These are phyloP conservation scores for Megamerina dolium DNA, from an alignment of 2,888 invertebrate species.

Conservation along the genomic window DNA sequence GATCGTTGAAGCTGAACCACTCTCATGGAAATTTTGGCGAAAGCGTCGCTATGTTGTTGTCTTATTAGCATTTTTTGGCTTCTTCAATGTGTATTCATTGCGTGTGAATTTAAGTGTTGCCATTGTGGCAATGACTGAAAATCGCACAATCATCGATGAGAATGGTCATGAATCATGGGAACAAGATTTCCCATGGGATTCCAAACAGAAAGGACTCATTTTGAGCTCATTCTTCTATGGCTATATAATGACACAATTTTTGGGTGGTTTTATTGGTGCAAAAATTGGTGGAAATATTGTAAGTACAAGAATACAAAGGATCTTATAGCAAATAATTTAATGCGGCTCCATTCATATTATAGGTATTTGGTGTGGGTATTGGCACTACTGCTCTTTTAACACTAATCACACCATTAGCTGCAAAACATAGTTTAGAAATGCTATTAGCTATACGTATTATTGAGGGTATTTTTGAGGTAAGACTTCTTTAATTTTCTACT, in stretches of 20 bases:
- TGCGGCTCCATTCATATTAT: constrained; percentile 22
- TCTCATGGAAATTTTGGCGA: constrained; percentile 67
- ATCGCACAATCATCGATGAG: constrained; percentile 55
- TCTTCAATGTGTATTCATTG: constrained; percentile 76
- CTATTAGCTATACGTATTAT: constrained; percentile 68
- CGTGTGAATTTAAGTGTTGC: constrained; percentile 87
- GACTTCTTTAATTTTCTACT: background rate
- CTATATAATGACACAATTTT: constrained; percentile 75
- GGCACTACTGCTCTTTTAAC: constrained; percentile 73
- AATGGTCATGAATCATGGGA: constrained; percentile 61
- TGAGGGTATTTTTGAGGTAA: constrained; percentile 76
- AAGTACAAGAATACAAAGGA: constrained; percentile 21
- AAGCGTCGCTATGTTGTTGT: constrained; percentile 70
- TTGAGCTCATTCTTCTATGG: constrained; percentile 87
- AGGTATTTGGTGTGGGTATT: constrained; percentile 72
- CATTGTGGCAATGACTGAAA: constrained; percentile 86
- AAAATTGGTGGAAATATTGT: constrained; percentile 76
- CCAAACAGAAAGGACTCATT: constrained; percentile 69
- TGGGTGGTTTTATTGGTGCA: constrained; percentile 78
- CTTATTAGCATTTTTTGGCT: constrained; percentile 73
- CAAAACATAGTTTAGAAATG: constrained; percentile 62
- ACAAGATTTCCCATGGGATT: constrained; percentile 77
- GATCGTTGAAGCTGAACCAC: constrained; percentile 41
- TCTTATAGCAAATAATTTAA: background rate
- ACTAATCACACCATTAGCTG: constrained; percentile 71